Evolutionary conservation across 2,797 vertebrate genomes (phyloP).

Genomic region (Choloepus didactylus): DNA sequence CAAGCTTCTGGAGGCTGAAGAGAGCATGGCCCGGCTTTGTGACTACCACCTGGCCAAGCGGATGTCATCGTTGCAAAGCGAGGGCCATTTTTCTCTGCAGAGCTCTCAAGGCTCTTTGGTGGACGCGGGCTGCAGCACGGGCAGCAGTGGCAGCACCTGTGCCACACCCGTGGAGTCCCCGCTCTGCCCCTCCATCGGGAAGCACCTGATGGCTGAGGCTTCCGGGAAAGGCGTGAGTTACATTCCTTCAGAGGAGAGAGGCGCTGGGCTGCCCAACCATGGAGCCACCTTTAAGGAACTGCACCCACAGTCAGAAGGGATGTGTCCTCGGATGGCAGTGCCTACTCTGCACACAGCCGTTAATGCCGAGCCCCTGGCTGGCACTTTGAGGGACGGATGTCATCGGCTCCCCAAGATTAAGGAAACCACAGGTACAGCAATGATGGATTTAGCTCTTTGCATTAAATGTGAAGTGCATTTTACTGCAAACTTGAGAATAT

Average conservation of each 20-base stretch:
- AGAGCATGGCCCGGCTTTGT: conserved; percentile 91
- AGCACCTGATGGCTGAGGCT: conserved; percentile 93
- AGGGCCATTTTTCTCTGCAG: conserved; percentile 96
- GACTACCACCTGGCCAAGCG: conserved; percentile 96
- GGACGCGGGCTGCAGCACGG: conserved; percentile 96
- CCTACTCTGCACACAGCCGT: conserved; percentile 94
- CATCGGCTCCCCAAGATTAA: conserved; percentile 98
- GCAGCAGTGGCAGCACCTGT: conserved; percentile 94
- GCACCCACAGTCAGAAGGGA: conserved; percentile 93
- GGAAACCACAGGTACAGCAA: conserved; percentile 99
- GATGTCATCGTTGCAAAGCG: conserved; percentile 96
- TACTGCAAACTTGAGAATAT: conserved; percentile 9
- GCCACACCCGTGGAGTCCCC: conserved; percentile 97
- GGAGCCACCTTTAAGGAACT: conserved; percentile 92
- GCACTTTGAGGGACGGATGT: conserved; percentile 93
- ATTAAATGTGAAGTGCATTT: not conserved
- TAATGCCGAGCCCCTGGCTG: conserved; percentile 93
- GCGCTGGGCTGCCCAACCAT: conserved; percentile 89
- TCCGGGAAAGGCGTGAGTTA: conserved; percentile 92
- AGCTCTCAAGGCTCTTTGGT: conserved; percentile 98
- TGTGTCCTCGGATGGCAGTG: conserved; percentile 93
- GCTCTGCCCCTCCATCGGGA: conserved; percentile 92
- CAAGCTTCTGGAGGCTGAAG: conserved; percentile 92
- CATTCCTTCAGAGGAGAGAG: conserved; percentile 92
- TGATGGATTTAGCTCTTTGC: conserved; percentile 64